Conservation (phyloP, 1,140 invertebrate genomes). For the Bombus huntii region DNA sequence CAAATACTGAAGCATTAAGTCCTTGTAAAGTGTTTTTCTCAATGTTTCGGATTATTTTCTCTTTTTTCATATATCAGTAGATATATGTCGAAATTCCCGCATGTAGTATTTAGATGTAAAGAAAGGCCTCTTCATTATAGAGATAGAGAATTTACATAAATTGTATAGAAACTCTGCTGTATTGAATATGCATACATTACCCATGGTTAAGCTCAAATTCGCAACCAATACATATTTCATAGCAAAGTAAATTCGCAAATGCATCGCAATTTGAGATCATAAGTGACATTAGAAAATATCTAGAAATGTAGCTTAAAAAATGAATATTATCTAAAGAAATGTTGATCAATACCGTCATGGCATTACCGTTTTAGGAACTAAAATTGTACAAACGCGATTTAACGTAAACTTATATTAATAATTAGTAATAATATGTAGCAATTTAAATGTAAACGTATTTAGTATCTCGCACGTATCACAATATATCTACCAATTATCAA, state of each 20-base stretch:
- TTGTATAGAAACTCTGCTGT: neutral
- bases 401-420: neutral
- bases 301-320: neutral
- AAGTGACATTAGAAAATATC: neutral
- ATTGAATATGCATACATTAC: neutral
- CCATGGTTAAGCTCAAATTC: neutral
- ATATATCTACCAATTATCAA: slow-evolving; percentile 87
- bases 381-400: slow-evolving; percentile 15
- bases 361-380: slow-evolving; percentile 30
- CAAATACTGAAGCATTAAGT: neutral
- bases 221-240: neutral
- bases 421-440: neutral
- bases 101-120: neutral
- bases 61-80: neutral
- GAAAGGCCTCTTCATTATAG: neutral
- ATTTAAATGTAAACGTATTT: neutral
- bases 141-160: slow-evolving; percentile 9
- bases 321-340: neutral
- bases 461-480: neutral
- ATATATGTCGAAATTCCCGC: neutral
- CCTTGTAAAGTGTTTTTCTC: neutral
- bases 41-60: neutral
- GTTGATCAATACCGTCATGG: neutral
- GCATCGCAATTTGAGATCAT: slow-evolving; percentile 34
- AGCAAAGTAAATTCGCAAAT: slow-evolving; percentile 8